Percentiles rank a stretch among this genome's conserved stretches.
Evolutionary conservation across 2,888 invertebrate genomes (phyloP).

Genomic region (Tenthredo livida): DNA sequence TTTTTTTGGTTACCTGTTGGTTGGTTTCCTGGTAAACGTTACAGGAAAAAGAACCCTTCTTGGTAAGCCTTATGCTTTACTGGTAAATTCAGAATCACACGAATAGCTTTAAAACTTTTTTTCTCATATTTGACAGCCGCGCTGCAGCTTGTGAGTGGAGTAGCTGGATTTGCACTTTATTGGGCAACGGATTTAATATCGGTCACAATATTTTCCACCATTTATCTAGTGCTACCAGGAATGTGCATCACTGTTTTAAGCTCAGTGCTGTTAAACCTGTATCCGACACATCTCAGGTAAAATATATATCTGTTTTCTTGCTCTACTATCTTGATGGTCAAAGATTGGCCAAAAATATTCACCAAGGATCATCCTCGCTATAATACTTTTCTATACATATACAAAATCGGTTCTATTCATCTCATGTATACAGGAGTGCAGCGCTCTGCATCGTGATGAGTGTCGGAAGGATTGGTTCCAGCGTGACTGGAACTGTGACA

Average conservation of each 20-base stretch:
- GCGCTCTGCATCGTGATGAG: constrained; percentile 3
- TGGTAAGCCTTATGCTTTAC: background rate
- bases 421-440: constrained; percentile 10
- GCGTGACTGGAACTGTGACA: constrained; percentile 20
- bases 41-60: background rate
- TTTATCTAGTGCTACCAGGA: background rate
- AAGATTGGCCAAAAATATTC: background rate
- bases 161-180: constrained; percentile 80
- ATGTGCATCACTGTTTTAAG: background rate
- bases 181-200: constrained; percentile 79
- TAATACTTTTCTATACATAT: background rate
- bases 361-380: background rate
- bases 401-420: background rate
- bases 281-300: constrained; percentile 38
- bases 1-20: background rate
- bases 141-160: constrained; percentile 76
- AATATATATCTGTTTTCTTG: background rate
- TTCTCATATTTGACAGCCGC: background rate
- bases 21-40: background rate
- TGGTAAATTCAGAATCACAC: background rate
- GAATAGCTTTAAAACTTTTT: background rate
- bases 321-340: background rate
- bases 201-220: background rate
- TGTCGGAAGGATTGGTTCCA: constrained; percentile 19
- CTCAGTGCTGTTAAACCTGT: background rate